Evolutionary conservation across 2,113 vertebrate species (phyloP).

Genomic region (Psephotus haematonotus): DNA sequence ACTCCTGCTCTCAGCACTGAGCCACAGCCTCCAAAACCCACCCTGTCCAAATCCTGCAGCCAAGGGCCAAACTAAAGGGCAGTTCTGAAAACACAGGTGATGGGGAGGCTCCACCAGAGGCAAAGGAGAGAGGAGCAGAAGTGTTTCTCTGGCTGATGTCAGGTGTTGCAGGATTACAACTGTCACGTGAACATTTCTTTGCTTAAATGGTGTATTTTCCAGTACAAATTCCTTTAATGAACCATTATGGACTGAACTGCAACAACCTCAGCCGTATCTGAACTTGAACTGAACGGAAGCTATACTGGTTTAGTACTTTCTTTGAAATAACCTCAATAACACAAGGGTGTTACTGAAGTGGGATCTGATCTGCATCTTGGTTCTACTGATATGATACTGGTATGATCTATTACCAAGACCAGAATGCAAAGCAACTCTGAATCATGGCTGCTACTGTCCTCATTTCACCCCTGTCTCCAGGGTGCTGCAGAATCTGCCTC

Average conservation of each 20-base stretch:
- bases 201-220: not conserved
- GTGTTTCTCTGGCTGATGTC: not conserved
- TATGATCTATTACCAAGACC: not conserved
- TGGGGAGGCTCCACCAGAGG: not conserved
- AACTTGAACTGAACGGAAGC: not conserved
- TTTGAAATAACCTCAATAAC: not conserved
- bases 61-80: not conserved
- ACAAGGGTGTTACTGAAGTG: not conserved
- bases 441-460: constrained; percentile 9
- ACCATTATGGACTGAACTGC: not conserved
- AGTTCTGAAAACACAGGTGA: not conserved
- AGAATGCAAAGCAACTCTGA: constrained; percentile 20
- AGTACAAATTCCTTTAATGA: not conserved
- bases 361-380: not conserved
- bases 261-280: not conserved
- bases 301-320: not conserved
- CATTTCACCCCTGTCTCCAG: constrained; percentile 29
- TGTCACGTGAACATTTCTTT: not conserved
- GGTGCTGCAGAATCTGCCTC: constrained; percentile 23
- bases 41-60: not conserved
- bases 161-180: not conserved
- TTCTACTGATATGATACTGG: not conserved
- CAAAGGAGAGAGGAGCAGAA: not conserved
- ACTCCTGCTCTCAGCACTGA: not conserved
- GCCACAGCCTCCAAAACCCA: not conserved